Base-by-base conservation (phyloP, 2,797 vertebrate genomes). In the Tenualosa ilisha region DNA sequence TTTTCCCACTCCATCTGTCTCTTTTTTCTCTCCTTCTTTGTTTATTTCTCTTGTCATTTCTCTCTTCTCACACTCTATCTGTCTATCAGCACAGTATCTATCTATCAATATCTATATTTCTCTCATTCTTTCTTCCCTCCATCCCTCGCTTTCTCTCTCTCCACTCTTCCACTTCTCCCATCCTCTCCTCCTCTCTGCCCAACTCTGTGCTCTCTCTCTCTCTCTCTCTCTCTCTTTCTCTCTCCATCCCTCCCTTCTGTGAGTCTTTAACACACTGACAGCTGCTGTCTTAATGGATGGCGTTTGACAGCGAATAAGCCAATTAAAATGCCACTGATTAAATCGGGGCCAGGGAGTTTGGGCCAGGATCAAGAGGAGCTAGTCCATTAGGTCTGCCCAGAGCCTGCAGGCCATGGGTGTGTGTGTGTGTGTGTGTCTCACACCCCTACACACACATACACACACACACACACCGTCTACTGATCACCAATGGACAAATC, bases 291-390 rank as follows among this genome's bases (percentile, higher is more conserved):
- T 91, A 88, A 89, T 88, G 84, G 90, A 91, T 89, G 86, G 87
- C 82, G 54, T 91, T 89, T 90, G 92, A 92, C 89, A 89, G 89
- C 50, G 84, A 88, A 89, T 90, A 91, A 90, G 89, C 90, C 90
- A 90, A 92, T 91, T 91, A 91, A 89, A 86, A 89, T 31, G 53
- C 84, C 51, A 79, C 86, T 87, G 89, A 92, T 91, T 91, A 89
- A 91, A 92, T 90, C 90, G 84, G 88, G 87, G 83, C 83, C 59
- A 75, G 68, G 86, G 37, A 87, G 83, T 87, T 84, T 91, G 87
- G 54, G 86, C 86, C 82, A 56, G 84, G 86, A 83, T 87, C 81
- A 86, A 86, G 88, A 91, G 87, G 89, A 91, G 87, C 59, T 53
- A 90, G 88, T 91, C 89, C 86, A 90, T 90, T 91, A 91, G 83